These are phyloP conservation scores for Leucoma salicis DNA, from an alignment of 2,888 invertebrate genomes.

Conservation along the genomic window DNA sequence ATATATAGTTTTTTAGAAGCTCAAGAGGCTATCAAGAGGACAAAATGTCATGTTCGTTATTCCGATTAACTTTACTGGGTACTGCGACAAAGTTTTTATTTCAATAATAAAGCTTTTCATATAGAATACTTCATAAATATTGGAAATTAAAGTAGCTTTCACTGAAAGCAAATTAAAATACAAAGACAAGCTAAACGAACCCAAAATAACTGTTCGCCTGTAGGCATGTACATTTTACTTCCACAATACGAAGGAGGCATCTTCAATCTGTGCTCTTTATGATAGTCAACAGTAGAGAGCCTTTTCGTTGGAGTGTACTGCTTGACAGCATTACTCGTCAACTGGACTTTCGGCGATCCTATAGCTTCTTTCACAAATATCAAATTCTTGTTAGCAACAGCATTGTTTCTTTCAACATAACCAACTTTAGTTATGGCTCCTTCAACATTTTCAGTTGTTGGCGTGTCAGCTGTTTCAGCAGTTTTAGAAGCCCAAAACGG, in stretches of 20 bases:
- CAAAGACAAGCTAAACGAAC: constrained; percentile 49
- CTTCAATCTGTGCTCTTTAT: constrained; percentile 48
- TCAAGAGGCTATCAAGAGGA: too few relatives aligned
- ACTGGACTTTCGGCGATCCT: constrained; percentile 42
- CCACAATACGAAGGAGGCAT: constrained; percentile 56
- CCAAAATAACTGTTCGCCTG: constrained; percentile 69
- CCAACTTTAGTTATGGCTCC: constrained; percentile 16
- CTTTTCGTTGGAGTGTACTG: constrained; percentile 30
- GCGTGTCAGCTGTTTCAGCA: constrained; percentile 18
- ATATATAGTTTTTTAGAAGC: too few relatives aligned
- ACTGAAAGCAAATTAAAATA: background rate
- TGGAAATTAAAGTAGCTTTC: background rate
- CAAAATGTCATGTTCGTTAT: too few relatives aligned
- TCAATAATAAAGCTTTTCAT: too few relatives aligned
- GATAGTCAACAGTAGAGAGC: constrained; percentile 46
- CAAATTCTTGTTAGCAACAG: constrained; percentile 38
- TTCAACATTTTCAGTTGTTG: constrained; percentile 17
- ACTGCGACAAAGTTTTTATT: too few relatives aligned
- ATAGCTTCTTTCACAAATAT: constrained; percentile 39
- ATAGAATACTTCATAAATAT: too few relatives aligned
- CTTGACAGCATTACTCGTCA: constrained; percentile 21
- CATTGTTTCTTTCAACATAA: constrained; percentile 34
- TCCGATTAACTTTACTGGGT: too few relatives aligned
- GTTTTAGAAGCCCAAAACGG: constrained; percentile 69
- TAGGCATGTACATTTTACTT: constrained; percentile 67